A percentile compares a stretch with the other conserved stretches of the same genome.
phyloP scores from a whole-genome alignment of 2,888 invertebrate species.

The Temnothorax ravouxi region DNA sequence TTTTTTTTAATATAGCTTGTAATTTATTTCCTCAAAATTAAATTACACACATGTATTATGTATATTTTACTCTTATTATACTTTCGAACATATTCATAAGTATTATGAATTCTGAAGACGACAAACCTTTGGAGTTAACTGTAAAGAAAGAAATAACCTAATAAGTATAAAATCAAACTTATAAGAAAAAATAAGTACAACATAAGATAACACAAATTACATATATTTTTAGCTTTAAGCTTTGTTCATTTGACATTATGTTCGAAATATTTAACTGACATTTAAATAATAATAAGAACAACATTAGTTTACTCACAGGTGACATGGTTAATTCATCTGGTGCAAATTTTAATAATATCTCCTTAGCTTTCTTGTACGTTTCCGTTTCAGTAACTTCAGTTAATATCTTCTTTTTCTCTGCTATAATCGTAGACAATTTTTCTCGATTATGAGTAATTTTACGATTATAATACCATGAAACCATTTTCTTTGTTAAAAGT shows the following conservation, averaged over 20 bases:
- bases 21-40: background rate
- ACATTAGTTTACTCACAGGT: conserved; percentile 75
- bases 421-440: conserved; percentile 90
- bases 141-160: conserved; percentile 70
- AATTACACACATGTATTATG: background rate
- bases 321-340: conserved; percentile 88
- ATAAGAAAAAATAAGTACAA: background rate
- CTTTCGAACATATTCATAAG: background rate
- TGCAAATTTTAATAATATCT: conserved; percentile 95
- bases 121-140: conserved; percentile 82
- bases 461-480: conserved; percentile 96
- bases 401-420: conserved; percentile 95
- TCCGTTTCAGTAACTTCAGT: conserved; percentile 99
- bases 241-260: background rate
- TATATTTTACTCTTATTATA: conserved; percentile 9
- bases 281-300: conserved; percentile 7
- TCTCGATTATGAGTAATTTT: conserved; percentile 93
- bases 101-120: conserved; percentile 25
- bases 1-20: conserved; percentile 1
- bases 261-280: background rate
- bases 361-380: conserved; percentile 97
- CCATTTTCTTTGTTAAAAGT: conserved; percentile 91
- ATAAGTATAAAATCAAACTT: conserved; percentile 30
- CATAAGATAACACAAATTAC: background rate
- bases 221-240: background rate